Evolutionary conservation across 2,113 vertebrate genomes (phyloP).

Genomic region (Haemorhous mexicanus): DNA sequence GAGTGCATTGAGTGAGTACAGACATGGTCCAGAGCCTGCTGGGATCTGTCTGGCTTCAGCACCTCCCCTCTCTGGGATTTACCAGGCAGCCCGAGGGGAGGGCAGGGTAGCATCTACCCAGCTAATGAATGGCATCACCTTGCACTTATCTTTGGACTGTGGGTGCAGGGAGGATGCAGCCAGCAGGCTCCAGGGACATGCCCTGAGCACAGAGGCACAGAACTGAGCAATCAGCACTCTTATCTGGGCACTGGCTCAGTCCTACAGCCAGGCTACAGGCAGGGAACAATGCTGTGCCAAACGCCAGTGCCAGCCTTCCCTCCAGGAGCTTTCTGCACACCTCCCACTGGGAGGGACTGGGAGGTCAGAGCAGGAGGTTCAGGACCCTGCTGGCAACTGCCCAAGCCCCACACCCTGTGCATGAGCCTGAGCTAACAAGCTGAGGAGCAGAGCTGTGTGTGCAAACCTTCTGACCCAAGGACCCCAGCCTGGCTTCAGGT

Average conservation of each 20-base stretch:
- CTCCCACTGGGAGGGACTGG: background rate
- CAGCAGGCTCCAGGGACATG: background rate
- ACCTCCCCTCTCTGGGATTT: background rate
- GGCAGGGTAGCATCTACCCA: background rate
- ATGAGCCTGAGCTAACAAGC: background rate
- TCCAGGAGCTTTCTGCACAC: background rate
- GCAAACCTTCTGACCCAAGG: background rate
- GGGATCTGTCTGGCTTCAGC: background rate
- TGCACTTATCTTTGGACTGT: background rate
- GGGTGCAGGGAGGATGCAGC: background rate
- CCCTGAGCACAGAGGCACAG: background rate
- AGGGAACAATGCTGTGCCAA: background rate
- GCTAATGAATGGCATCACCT: background rate
- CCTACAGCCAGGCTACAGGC: background rate
- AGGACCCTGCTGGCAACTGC: background rate
- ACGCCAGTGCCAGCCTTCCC: background rate
- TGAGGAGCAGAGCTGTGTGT: background rate
- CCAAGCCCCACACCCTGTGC: accelerated
- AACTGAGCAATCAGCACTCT: accelerated
- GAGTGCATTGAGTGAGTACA: background rate
- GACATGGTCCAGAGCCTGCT: background rate
- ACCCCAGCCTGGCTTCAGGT: background rate
- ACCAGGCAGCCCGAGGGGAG: background rate
- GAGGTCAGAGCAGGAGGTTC: background rate
- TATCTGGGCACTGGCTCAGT: background rate